phyloP scores from a whole-genome alignment of 2,797 vertebrate genomes.

The Pitangus sulphuratus region DNA sequence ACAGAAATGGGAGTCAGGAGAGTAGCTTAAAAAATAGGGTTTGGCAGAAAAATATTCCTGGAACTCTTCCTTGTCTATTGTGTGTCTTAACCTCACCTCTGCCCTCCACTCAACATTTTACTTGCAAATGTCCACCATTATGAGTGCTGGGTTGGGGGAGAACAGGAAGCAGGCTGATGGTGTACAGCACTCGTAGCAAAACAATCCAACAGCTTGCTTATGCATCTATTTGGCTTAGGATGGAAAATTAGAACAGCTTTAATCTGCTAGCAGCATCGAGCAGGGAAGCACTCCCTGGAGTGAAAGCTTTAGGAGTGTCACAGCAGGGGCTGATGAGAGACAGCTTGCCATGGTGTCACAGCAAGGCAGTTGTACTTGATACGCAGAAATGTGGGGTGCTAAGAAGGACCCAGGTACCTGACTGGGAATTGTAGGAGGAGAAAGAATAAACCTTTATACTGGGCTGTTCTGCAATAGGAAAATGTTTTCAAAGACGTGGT shows the following conservation, averaged over 20 bases:
- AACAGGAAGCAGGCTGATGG: conserved; percentile 28
- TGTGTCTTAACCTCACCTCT: conserved; percentile 1
- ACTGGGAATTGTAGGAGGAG: not conserved
- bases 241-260: conserved; percentile 81
- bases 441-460: not conserved
- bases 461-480: not conserved
- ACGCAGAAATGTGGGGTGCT: conserved; percentile 34
- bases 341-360: conserved; percentile 28
- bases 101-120: conserved; percentile 32
- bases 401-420: not conserved
- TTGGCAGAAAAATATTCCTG: conserved; percentile 42
- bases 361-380: not conserved
- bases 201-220: conserved; percentile 81
- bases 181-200: conserved; percentile 8
- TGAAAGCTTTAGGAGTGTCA: conserved; percentile 60
- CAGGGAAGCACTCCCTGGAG: conserved; percentile 75
- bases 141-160: conserved; percentile 27
- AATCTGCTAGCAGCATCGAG: conserved; percentile 76
- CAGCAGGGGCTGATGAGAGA: conserved; percentile 71
- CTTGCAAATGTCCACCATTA: conserved; percentile 69
- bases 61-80: conserved; percentile 19
- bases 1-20: conserved; percentile 40
- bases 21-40: conserved; percentile 50
- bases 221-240: conserved; percentile 80
- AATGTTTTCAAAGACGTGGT: not conserved